Base-by-base conservation (phyloP, 2,113 vertebrate species). In the Hipposideros armiger region DNA sequence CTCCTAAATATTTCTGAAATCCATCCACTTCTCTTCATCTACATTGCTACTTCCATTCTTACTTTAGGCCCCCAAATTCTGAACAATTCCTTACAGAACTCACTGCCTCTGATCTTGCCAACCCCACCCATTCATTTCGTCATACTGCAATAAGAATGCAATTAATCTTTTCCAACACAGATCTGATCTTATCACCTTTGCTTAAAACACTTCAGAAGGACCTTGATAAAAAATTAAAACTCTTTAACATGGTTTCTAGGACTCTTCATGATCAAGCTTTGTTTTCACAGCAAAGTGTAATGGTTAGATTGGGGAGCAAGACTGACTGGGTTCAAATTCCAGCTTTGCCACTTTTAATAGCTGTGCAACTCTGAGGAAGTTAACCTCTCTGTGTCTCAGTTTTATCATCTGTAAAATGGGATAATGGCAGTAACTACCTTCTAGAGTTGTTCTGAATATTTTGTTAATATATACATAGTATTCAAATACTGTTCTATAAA, bases 131-230 rank as follows among this genome's bases (percentile, higher is more conserved):
- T 90, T 66, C 67, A 56, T 76, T 50, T 85, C 64, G 66, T 92
- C 66, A 90, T 52, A 40, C 66, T 11, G 1, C 52, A 76, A 88
- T 62, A 74, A 87, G 88, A 95, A 92, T 52, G 19, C 45, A 78
- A 62, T 60, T 47, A 28, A 82, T 64, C 66, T 42, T 67, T 90
- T 83, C 78, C 89, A 89, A 50, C 60, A 83, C 30, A 93, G 58
- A 94, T 73, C 13, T 66, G 90, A 87, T 95, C 90, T 92, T 88
- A 87, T 60, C 47, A 70, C 60, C 20, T 91, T 15, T 83, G 56
- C 58, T 90, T 90, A 80, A 95, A 92, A 90, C 64, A 91, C 64
- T 95, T 95, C 66, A 91, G 60, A 92, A 64, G 28, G 15, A 66
- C 60, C 58, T 62, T 10, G 45, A 74, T 45, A 30, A 40, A 56